phyloP scores from a whole-genome alignment of 2,113 vertebrate species.

The Acanthisitta chloris region DNA sequence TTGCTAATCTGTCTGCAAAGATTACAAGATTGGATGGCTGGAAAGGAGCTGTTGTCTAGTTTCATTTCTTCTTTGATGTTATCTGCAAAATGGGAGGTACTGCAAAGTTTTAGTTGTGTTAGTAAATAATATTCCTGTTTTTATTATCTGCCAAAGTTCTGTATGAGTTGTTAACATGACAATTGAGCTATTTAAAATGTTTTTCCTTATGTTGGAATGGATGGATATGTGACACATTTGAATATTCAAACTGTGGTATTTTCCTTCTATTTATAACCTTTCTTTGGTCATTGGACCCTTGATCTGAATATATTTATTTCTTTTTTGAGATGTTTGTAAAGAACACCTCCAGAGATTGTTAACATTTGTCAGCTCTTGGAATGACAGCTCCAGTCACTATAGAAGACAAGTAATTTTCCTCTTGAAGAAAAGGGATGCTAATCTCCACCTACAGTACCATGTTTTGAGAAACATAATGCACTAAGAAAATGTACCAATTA shows the following conservation, averaged over 20 bases:
- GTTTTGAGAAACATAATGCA: slow-evolving; percentile 74
- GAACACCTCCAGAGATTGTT: slow-evolving; percentile 68
- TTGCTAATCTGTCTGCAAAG: background rate
- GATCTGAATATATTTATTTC: slow-evolving; percentile 66
- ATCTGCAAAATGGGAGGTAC: background rate
- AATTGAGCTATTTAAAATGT: background rate
- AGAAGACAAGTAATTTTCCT: slow-evolving; percentile 76
- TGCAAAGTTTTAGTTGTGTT: background rate
- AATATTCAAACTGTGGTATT: background rate
- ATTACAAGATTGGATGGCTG: background rate
- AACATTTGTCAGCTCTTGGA: slow-evolving; percentile 74
- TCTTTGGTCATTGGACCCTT: slow-evolving; percentile 55
- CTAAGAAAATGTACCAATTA: slow-evolving; percentile 77
- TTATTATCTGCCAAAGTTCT: background rate
- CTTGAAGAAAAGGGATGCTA: slow-evolving; percentile 73
- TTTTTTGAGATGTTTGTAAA: slow-evolving; percentile 64
- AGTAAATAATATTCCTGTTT: background rate
- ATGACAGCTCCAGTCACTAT: slow-evolving; percentile 75
- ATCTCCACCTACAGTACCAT: slow-evolving; percentile 75
- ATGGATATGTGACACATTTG: background rate
- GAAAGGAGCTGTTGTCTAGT: background rate
- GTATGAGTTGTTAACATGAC: background rate
- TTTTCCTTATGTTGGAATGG: background rate
- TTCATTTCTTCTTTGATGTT: background rate
- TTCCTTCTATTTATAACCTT: slow-evolving; percentile 31